These are phyloP conservation scores for Coryphaenoides rupestris DNA, from an alignment of 2,113 vertebrate species.

Conservation along the genomic window DNA sequence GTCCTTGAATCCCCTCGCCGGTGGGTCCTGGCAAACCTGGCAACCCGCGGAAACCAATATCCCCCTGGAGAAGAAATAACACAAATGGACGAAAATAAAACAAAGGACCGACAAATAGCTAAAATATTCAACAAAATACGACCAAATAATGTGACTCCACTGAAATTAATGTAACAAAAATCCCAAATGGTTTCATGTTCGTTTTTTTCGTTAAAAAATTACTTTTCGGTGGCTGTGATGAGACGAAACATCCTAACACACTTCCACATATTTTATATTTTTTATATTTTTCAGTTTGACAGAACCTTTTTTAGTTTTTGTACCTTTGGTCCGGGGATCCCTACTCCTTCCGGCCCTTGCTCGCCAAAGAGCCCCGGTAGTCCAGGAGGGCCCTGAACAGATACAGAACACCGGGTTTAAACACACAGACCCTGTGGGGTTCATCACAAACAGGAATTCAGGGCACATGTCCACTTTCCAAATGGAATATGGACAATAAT, in stretches of 20 bases:
- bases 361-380: constrained; percentile 81
- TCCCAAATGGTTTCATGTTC: too few species aligned
- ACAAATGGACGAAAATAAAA: constrained; percentile 24
- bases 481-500: too few species aligned
- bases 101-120: background rate
- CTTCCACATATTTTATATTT: background rate
- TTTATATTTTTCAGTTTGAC: background rate
- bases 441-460: background rate
- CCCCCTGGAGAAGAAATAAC: constrained; percentile 69
- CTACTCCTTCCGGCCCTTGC: constrained; percentile 78
- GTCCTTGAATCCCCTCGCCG: constrained; percentile 85
- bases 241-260: too few species aligned
- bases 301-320: background rate
- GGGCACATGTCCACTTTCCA: too few species aligned
- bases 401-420: constrained; percentile 12
- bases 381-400: constrained; percentile 79
- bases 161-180: too few species aligned
- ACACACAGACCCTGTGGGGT: background rate
- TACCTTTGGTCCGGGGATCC: constrained; percentile 86
- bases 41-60: constrained; percentile 79
- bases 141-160: too few species aligned
- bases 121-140: too few species aligned
- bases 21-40: constrained; percentile 75
- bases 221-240: too few species aligned
- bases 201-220: too few species aligned